Percentiles rank a stretch among this genome's conserved stretches.
phyloP scores from a whole-genome alignment of 2,113 vertebrate species.

The Cercocebus atys region DNA sequence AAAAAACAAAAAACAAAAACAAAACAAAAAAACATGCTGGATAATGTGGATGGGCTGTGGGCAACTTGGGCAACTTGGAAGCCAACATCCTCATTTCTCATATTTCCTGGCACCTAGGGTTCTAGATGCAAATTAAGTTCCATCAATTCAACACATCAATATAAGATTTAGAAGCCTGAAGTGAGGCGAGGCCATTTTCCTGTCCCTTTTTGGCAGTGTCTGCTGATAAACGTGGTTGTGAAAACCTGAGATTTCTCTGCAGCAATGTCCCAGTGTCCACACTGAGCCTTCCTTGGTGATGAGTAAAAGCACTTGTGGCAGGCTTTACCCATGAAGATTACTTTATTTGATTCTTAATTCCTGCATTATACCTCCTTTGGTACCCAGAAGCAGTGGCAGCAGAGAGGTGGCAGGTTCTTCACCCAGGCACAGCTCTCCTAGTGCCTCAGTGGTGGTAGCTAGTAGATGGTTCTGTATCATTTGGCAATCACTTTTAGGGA shows the following conservation, averaged over 20 bases:
- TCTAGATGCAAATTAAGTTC: neutral
- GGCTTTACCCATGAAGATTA: neutral
- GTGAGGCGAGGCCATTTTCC: neutral
- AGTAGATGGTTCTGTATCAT: neutral
- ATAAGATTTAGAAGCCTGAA: neutral
- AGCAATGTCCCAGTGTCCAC: neutral
- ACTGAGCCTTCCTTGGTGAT: neutral
- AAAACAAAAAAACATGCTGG: neutral
- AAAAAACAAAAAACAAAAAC: neutral
- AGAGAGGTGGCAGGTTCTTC: neutral
- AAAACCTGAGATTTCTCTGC: conserved; percentile 1
- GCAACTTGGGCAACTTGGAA: neutral
- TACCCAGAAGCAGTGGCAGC: neutral
- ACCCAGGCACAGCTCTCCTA: neutral
- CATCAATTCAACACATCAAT: neutral
- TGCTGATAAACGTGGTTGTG: neutral
- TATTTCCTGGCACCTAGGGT: neutral
- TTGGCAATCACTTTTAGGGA: neutral
- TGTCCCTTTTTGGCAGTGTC: neutral
- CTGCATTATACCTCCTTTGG: neutral
- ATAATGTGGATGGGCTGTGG: neutral
- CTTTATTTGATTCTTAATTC: neutral
- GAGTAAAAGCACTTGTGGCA: neutral
- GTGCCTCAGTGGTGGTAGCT: neutral
- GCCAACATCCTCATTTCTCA: neutral